These are phyloP conservation scores for Miichthys miiuy DNA, from an alignment of 2,797 vertebrate species.

Conservation along the genomic window DNA sequence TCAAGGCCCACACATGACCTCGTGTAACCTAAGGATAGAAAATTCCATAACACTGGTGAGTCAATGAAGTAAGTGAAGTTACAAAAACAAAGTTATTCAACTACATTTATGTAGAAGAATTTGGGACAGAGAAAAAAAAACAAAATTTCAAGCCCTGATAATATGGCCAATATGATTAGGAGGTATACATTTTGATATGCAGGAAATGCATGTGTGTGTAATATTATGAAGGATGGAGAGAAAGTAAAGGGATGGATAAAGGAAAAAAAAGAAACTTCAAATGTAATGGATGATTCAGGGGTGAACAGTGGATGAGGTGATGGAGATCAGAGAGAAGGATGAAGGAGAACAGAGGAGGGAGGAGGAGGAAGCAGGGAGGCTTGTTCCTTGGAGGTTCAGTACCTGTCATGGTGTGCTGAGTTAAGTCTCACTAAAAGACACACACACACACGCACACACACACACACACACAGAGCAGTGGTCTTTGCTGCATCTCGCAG, in stretches of 20 bases:
- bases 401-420: constrained; percentile 72
- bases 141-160: no score
- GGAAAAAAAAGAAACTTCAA: background rate
- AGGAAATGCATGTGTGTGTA: background rate
- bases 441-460: constrained; percentile 13
- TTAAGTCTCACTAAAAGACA: constrained; percentile 12
- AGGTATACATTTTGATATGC: background rate
- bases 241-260: background rate
- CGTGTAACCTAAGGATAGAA: no score
- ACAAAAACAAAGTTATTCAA: no score
- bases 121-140: no score
- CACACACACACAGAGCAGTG: constrained; percentile 1
- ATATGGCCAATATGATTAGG: background rate
- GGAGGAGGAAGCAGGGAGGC: constrained; percentile 28
- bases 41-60: no score
- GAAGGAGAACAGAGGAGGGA: background rate
- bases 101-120: no score
- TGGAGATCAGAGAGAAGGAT: constrained; percentile 4
- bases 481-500: constrained; percentile 21
- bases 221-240: background rate
- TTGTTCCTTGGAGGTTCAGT: constrained; percentile 62
- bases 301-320: background rate
- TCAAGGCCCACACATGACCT: no score
- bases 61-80: no score
- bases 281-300: background rate